Base-by-base conservation (phyloP, 2,888 invertebrate genomes). In the Ophioninae sp. region DNA sequence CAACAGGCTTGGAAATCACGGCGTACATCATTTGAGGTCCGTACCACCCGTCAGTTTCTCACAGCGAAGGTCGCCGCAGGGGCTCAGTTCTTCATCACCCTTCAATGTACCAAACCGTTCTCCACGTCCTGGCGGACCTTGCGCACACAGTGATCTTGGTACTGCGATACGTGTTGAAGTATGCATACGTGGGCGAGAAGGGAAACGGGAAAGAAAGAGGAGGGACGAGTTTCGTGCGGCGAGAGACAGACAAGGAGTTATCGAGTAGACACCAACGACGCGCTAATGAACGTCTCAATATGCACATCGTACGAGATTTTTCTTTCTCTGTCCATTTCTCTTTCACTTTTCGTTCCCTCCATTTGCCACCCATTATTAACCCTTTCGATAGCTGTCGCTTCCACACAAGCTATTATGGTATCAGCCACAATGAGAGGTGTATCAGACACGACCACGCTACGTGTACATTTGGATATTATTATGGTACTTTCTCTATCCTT, bases 31-130 rank as follows among this genome's bases (percentile, higher is more conserved):
- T 87, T 41, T 56, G 85, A 82, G 84, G 82, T 84, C 83, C 82
- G 85, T 88, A 86, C 86, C 87, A 85, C 86, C 88, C 89, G 89
- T 90, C 89, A 89, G 82, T 87, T 80, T 62, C 86, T 81, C 87
- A 50, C 50, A 87, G 88, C 85, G 86, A 87, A 88, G 86, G 81
- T 85, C 90, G 85, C 91, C 88, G 85, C 89, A 85, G 90, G 89
- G 89, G 44, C 41, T 61, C 86, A 87, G 88, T 89, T 89, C 91
- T 91, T 90, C 90, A 89, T 90, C 89, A 88, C 88, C 87, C 89
- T 88, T 89, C 89, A 89, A 89, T 90, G 88, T 76, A 23, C 65
- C 37, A 56, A 67, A 75, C 81, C 69, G 50, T 67, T 76, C 77
- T 79, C 67, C 39, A 68, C 77, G 85, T 84, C 84, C 80, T 81